Evolutionary conservation across 1,140 invertebrate species (phyloP), one percentile per base, ranked within the genome.

Genomic region (Pemphigus obesinymphae): DNA sequence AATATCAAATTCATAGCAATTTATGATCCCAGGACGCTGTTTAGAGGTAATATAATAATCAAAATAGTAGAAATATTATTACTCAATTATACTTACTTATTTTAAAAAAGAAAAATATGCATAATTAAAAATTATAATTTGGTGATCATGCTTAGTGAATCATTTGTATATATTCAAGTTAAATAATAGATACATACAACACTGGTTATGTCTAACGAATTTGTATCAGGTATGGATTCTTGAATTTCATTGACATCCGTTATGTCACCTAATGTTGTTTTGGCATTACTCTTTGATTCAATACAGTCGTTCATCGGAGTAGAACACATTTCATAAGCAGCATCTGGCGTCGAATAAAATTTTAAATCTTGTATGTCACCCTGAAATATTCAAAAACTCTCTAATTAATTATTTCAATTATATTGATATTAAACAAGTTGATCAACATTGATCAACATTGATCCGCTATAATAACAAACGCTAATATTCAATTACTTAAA

Each of bases 311-410:
- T 15, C 7, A n/a, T 80, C 11, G 23, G 29, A 5, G n/a, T 53
- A 1, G 88, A 87, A 85, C 94, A 95, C 82, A 94, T 89, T 81
- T 95, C 93, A 86, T 93, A 96, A 1, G 94, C 94, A 61, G 92
- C 90, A 84, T 94, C 93, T 13, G 94, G 93, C 83, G 89, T 90
- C 70, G 91, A 89, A 37, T 92, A 89, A 50, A 96, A 90, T 84
- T 91, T 89, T 70, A 96, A 86, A 84, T 94, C 87, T 88, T 95
- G 92, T 34, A 96, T 89, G 84, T 93, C 92, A 29, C 94, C 94
- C 92, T 94, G 84, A 40, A 80, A 80, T 63, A 73, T 58, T 76
- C 37, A 23, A 40, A 37, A 37, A 53, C 20, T 78, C 26, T 26
- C 0, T 13, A 50, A 40, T 58, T 78, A 58, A 37, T 37, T 20